Evolutionary conservation across 2,113 vertebrate genomes (phyloP).

Genomic region (Haemorhous mexicanus): DNA sequence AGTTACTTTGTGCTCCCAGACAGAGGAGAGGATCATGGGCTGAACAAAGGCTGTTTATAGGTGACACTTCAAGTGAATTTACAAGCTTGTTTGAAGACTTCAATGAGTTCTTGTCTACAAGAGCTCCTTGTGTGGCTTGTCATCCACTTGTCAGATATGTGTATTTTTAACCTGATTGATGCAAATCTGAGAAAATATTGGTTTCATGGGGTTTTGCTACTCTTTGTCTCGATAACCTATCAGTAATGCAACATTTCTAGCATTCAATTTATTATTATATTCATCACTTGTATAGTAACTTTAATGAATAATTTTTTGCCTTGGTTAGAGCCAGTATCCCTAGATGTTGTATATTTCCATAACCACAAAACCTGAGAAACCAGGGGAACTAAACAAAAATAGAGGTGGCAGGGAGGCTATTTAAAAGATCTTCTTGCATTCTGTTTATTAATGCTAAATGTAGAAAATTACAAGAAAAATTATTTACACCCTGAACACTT

Average conservation of each 20-base stretch:
- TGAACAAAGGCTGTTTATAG: neutral
- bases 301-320: neutral
- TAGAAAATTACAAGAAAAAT: neutral
- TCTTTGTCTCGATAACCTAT: neutral
- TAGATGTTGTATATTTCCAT: neutral
- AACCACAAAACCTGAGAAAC: neutral
- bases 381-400: neutral
- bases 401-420: neutral
- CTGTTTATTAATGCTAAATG: neutral
- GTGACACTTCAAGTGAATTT: neutral
- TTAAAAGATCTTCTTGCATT: neutral
- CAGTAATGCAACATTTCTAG: neutral
- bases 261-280: neutral
- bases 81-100: neutral
- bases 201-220: neutral
- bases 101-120: neutral
- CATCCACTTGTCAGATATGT: neutral
- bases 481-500: neutral
- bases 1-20: neutral
- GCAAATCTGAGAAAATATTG: neutral
- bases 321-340: neutral
- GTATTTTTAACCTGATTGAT: neutral
- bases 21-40: neutral
- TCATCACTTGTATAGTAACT: fast-evolving
- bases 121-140: neutral